A percentile compares a stretch with the other conserved stretches of the same genome.
Evolutionary conservation across 2,797 vertebrate species (phyloP).

Genomic region (Otus scops): DNA sequence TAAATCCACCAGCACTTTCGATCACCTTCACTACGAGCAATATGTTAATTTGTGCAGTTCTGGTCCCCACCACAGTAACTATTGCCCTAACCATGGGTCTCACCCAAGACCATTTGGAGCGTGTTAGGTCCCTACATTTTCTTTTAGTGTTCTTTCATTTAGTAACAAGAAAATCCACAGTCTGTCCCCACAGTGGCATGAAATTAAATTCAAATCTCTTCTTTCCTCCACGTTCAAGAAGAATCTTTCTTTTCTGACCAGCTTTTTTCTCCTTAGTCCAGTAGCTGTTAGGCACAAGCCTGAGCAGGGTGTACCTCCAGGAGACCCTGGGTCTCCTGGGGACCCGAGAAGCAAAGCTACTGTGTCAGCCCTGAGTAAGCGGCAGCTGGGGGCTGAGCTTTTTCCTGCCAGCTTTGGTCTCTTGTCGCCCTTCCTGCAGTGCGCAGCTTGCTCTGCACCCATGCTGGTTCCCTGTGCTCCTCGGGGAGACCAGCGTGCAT

Average conservation of each 20-base stretch:
- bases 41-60: background rate
- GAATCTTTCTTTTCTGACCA: background rate
- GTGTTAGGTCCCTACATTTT: background rate
- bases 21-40: background rate
- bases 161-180: background rate
- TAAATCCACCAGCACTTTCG: background rate
- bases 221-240: background rate
- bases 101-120: background rate
- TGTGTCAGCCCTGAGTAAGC: background rate
- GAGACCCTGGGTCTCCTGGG: background rate
- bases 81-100: background rate
- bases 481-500: accelerated
- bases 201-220: background rate
- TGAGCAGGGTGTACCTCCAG: background rate
- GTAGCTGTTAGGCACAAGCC: background rate
- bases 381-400: background rate
- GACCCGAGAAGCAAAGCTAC: background rate
- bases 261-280: background rate
- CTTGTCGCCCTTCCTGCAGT: accelerated
- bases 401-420: background rate
- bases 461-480: accelerated
- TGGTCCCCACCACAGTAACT: background rate
- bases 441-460: background rate
- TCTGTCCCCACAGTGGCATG: background rate
- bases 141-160: background rate